Evolutionary conservation across 2,888 invertebrate genomes (phyloP).

Genomic region (Coleophora flavipennella): DNA sequence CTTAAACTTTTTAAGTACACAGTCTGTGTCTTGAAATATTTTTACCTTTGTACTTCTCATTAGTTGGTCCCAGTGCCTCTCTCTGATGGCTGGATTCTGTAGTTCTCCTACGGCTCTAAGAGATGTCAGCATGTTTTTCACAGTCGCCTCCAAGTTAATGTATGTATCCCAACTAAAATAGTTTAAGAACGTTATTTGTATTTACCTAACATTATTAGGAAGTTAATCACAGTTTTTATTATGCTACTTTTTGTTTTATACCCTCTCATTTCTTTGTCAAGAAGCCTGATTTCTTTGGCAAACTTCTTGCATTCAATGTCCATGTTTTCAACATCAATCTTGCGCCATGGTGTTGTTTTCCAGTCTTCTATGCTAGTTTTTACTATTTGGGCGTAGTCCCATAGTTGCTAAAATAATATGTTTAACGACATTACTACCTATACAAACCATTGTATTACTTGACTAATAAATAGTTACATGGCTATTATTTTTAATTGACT

Average conservation of each 20-base stretch:
- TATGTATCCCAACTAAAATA: slow-evolving; percentile 88
- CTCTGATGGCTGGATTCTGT: slow-evolving; percentile 96
- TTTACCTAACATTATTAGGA: not conserved
- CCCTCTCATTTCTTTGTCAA: slow-evolving; percentile 96
- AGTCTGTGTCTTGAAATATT: slow-evolving; percentile 1
- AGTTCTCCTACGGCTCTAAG: slow-evolving; percentile 94
- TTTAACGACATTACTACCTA: not conserved
- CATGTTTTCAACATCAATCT: slow-evolving; percentile 98
- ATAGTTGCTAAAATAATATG: slow-evolving; percentile 80
- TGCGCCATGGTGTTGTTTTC: slow-evolving; percentile 97
- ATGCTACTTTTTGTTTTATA: slow-evolving; percentile 14
- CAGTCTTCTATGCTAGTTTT: slow-evolving; percentile 94
- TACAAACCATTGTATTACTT: not conserved
- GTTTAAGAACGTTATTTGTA: not conserved
- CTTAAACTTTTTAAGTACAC: slow-evolving; percentile 7
- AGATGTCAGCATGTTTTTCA: slow-evolving; percentile 97
- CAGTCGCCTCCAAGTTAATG: slow-evolving; percentile 87
- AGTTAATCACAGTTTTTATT: not conserved
- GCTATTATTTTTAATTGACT: slow-evolving; percentile 4
- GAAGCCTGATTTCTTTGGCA: slow-evolving; percentile 90
- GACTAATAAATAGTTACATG: not conserved
- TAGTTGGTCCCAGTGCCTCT: slow-evolving; percentile 96
- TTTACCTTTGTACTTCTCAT: slow-evolving; percentile 95
- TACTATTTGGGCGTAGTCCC: slow-evolving; percentile 95
- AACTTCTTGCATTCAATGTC: slow-evolving; percentile 99